A percentile compares a stretch with the other conserved stretches of the same genome.
phyloP scores from a whole-genome alignment of 2,113 vertebrate species.

The Chunga burmeisteri region DNA sequence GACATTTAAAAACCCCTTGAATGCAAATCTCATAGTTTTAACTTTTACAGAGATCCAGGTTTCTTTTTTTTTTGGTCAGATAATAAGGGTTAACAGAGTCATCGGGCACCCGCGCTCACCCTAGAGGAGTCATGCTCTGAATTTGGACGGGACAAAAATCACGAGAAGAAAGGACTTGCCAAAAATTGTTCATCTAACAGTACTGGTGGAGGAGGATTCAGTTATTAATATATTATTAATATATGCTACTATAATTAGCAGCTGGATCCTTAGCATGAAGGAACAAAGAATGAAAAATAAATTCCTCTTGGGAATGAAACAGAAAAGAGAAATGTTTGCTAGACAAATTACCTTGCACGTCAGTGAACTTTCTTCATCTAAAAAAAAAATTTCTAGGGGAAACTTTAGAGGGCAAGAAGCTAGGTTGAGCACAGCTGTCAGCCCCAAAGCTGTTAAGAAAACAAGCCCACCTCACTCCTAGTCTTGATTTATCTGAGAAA shows the following conservation, averaged over 20 bases:
- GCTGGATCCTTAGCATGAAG: not conserved
- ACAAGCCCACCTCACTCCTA: not conserved
- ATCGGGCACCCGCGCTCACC: fast-evolving
- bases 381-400: not conserved
- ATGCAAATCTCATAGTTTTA: not conserved
- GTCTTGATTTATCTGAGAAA: not conserved
- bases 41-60: not conserved
- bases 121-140: not conserved
- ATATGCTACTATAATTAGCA: slow-evolving; percentile 2
- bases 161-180: not conserved
- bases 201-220: not conserved
- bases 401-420: not conserved
- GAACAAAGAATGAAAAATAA: not conserved
- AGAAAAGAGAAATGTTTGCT: not conserved
- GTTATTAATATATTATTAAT: slow-evolving; percentile 33
- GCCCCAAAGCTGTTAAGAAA: not conserved
- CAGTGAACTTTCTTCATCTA: not conserved
- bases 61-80: not conserved
- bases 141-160: not conserved
- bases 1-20: not conserved
- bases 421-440: not conserved
- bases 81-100: not conserved
- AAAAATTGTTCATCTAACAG: not conserved
- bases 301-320: not conserved
- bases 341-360: not conserved